A percentile compares a stretch with the other conserved stretches of the same genome.
Conservation (phyloP, 2,797 vertebrate genomes). For the Pangasius krempfi region DNA sequence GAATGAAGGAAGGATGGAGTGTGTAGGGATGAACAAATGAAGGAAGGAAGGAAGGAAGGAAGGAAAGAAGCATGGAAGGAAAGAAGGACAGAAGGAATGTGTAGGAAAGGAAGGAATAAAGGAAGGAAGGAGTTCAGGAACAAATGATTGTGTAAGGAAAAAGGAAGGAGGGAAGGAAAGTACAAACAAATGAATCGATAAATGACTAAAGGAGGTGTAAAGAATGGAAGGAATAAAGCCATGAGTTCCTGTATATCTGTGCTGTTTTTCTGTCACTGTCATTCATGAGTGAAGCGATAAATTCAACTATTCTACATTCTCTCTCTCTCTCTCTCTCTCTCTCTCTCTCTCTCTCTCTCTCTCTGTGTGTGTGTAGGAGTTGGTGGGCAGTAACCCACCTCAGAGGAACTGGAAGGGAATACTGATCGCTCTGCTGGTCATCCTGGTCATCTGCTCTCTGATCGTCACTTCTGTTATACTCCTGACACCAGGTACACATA, state of each 20-base stretch:
- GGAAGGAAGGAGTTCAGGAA: too few species aligned
- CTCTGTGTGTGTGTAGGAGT: background rate
- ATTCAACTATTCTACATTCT: background rate
- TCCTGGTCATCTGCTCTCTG: conserved; percentile 95
- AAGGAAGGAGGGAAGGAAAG: background rate
- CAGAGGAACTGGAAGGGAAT: conserved; percentile 98
- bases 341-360: background rate
- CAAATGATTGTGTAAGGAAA: too few species aligned
- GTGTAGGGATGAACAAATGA: background rate
- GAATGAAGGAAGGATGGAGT: too few species aligned
- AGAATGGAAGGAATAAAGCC: background rate
- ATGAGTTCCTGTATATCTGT: background rate
- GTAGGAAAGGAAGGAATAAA: too few species aligned
- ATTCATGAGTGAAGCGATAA: background rate
- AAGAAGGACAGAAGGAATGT: too few species aligned
- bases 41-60: background rate
- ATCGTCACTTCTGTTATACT: conserved; percentile 97
- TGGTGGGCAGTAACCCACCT: conserved; percentile 82
- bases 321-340: background rate
- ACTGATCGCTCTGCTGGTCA: conserved; percentile 93
- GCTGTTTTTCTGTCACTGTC: background rate
- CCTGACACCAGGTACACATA: conserved; percentile 95
- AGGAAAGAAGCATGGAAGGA: background rate
- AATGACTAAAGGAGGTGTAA: background rate
- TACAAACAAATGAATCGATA: background rate